Evolutionary conservation across 2,797 vertebrate genomes (phyloP), one percentile per base, ranked within the genome.

Genomic region (Hyperoplus lanceolatus): DNA sequence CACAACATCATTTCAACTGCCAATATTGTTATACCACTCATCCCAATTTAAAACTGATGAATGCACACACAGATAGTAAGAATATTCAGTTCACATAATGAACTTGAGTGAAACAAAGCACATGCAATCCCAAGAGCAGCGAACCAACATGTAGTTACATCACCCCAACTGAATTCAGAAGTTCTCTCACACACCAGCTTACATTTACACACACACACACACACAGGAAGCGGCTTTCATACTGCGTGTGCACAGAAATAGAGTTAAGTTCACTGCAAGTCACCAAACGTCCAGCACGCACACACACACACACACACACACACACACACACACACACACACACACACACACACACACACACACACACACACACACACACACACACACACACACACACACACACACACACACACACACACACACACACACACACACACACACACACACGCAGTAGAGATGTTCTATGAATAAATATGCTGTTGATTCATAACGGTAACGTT

Each of bases 141-240:
- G 36, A 21, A 64, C 4, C 41, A 56, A 43, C 1, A 7, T 57
- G n/a, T 3, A 9, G 60, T 80, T 74, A 75, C 56, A 66, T 68
- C 72, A 79, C 54, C 63, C 38, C 51, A 66, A 10, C 18, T 59
- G 39, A 65, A 78, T 36, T 72, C 18, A 62, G 48, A 80, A 4
- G 4, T 45, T 51, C 21, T 67, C 41, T 75, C 21, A 77, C 49
- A 60, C 55, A 58, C 29, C 13, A 56, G 10, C 59, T 63, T 18
- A 56, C 57, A 62, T n/a, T 53, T 29, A 55, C 18, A 55, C 46
- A 77, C 65, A 81, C 54, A 39, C 38, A 81, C 59, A 48, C 62
- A 80, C 61, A 83, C 59, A 92, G 92, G 93, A 94, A 92, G 93
- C 93, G 92, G 92, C 83, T 90, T 84, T 81, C 41, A 57, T 55